phyloP scores from a whole-genome alignment of 1,140 invertebrate genomes.

The Plodia interpunctella region DNA sequence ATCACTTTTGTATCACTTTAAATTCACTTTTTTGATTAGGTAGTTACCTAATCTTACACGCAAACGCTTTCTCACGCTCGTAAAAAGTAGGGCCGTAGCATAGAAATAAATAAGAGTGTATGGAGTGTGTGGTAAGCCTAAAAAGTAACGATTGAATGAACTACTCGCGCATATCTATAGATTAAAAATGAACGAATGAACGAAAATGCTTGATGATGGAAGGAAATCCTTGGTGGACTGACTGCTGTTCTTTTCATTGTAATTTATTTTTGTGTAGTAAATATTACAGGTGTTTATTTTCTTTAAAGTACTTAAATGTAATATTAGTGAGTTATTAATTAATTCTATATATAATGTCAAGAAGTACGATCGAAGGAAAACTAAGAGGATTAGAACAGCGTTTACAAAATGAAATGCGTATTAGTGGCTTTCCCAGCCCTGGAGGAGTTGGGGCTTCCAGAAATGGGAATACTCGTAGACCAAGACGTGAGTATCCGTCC shows the following conservation, averaged over 20 bases:
- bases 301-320: conserved; percentile 62
- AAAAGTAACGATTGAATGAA: background rate
- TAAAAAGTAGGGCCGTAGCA: too few species aligned
- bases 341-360: conserved; percentile 59
- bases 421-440: conserved; percentile 61
- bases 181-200: conserved; percentile 23
- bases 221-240: conserved; percentile 67
- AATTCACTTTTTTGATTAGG: too few species aligned
- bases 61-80: too few species aligned
- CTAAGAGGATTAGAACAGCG: conserved; percentile 66
- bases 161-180: background rate
- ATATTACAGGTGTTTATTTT: conserved; percentile 55
- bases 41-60: too few species aligned
- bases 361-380: conserved; percentile 65
- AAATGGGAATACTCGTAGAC: conserved; percentile 48
- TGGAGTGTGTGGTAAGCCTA: background rate
- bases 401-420: conserved; percentile 68
- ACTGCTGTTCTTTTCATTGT: conserved; percentile 51
- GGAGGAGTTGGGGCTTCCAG: conserved; percentile 53
- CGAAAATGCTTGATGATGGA: conserved; percentile 45
- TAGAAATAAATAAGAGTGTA: too few species aligned
- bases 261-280: conserved; percentile 64
- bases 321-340: conserved; percentile 41
- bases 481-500: conserved; percentile 50
- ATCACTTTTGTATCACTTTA: too few species aligned